Base-by-base conservation (phyloP, 2,797 vertebrate species). In the Decapterus maruadsi region DNA sequence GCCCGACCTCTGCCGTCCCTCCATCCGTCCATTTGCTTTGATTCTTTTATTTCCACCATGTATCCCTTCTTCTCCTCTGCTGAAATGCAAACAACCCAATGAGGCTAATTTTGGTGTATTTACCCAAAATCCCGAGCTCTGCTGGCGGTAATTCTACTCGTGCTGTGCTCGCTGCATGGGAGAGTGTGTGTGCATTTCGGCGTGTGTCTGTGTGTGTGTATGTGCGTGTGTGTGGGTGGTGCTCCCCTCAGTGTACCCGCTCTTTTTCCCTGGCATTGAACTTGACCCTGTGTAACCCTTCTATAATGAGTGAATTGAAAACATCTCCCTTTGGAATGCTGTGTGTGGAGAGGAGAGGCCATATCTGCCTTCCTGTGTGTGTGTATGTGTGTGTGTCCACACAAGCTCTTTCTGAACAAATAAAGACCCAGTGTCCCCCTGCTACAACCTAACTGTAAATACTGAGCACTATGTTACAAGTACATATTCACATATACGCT, bases 301-400 rank as follows among this genome's bases (percentile, higher is more conserved):
- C 95, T 94, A 96, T 98, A 99, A 98, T 98, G 97, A 98, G 94
- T 96, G 97, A 97, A 99, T 98, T 97, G 96, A 97, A 99, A 99
- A 97, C 97, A 98, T 98, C 96, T 97, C 97, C 96, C 97, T 96
- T 97, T 96, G 97, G 97, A 99, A 97, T 98, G 96, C 95, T 91
- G 95, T 95, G 94, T 94, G 95, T 96, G 95, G 94, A 96, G 95
- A 96, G 96, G 96, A 93, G 94, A 95, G 34, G 92, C 94, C 94
- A 76, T 95, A 93, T 95, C 96, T 96, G 94, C 94, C 92, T 83
- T 68, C 71, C 36, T 71, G 57, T 48, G 59, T 66, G 60, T 72
- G 77, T 77, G 60, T 74, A 67, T 46, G 66, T 12, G 77, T 61
- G 68, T 63, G 64, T 61, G 77, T 36, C 34, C 34, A 36, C 67